These are phyloP conservation scores for Callorhinus ursinus DNA, from an alignment of 2,113 vertebrate genomes.

Conservation along the genomic window DNA sequence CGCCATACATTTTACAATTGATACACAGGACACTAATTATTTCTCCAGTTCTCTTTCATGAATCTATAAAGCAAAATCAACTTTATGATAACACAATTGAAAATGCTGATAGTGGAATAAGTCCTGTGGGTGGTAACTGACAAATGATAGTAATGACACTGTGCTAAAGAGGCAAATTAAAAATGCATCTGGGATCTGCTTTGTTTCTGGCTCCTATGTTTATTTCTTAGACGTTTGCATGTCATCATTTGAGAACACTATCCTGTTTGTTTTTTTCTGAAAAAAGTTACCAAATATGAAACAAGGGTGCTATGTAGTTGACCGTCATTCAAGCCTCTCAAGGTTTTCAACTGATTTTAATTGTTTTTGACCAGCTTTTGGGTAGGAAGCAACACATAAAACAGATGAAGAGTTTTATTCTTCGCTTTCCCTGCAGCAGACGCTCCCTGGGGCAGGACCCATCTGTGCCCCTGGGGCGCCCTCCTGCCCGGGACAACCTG, in stretches of 20 bases:
- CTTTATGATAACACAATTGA: background rate
- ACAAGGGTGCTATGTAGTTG: background rate
- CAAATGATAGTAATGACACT: background rate
- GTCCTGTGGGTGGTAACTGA: background rate
- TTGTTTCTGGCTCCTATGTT: background rate
- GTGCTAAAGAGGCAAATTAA: background rate
- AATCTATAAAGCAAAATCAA: background rate
- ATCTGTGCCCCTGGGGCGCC: no score
- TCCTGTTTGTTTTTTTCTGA: background rate
- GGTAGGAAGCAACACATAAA: background rate
- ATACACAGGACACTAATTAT: background rate
- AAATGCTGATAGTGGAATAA: background rate
- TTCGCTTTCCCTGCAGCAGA: background rate
- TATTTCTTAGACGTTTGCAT: background rate
- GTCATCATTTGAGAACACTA: background rate
- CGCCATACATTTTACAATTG: background rate
- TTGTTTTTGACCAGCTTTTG: background rate
- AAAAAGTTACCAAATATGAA: background rate
- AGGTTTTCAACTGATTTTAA: background rate
- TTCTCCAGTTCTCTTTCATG: background rate
- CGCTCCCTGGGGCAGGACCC: background rate
- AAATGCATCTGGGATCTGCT: background rate
- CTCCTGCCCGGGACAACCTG: background rate
- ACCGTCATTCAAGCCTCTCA: background rate
- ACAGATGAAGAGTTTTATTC: background rate